Evolutionary conservation across 2,797 vertebrate species (phyloP), one percentile per base, ranked within the genome.

Genomic region (Vireo griseus): DNA sequence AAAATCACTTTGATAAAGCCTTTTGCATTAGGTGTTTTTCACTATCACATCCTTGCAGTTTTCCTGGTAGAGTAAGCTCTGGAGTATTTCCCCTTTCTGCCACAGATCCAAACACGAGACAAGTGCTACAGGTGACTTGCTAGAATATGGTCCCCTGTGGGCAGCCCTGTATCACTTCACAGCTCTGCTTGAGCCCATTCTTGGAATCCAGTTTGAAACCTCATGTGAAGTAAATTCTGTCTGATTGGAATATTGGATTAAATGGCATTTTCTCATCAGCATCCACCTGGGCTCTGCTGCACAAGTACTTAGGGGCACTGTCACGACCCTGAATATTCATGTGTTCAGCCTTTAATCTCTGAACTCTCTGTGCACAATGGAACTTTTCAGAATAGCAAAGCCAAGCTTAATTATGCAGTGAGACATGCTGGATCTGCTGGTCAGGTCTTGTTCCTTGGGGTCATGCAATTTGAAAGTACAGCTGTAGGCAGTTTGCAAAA

Each of bases 381-480:
- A 74, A 66, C 86, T 91, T 83, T 91, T 91, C 90, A 95, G 91
- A 84, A 89, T n/a, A 50, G 72, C 47, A 47, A 67, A 91, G 75
- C 71, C 79, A 77, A 55, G 40, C 89, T 90, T 91, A 81, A 86
- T 92, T 93, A 87, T 47, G 42, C 62, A 71, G 55, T 42, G 65
- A 95, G 69, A 85, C 66, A n/a, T 42, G 44, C 78, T 94, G 94
- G 76, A 72, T 88, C 26, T 85, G 58, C 91, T 83, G 92, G 92
- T 93, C 93, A 87, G 80, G 78, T 94, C 90, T 95, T 97, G 93
- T 91, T 96, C 77, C 78, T 92, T 35, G 15, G 81, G 91, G 85
- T 90, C 76, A 7, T 42, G 48, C 54, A 29, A 40, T 50, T 72
- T 71, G 44, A 79, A 84, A 66, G 50, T 47, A 75, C 61, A 72